Percentiles rank a stretch among this genome's conserved stretches.
phyloP scores from a whole-genome alignment of 2,797 vertebrate species.

The Sebastiscus albofasciatus region DNA sequence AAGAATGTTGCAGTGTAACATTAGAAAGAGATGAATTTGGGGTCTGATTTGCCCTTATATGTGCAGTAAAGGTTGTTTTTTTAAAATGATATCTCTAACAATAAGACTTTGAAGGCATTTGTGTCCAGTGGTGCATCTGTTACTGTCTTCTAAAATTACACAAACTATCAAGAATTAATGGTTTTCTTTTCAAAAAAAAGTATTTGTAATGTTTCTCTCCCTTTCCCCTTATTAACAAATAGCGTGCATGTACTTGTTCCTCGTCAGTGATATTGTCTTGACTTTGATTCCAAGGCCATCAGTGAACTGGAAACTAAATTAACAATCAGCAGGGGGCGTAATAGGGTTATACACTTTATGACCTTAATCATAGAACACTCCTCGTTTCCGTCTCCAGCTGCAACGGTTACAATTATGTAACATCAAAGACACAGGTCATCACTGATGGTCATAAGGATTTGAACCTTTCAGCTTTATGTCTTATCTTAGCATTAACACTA shows the following conservation, averaged over 20 bases:
- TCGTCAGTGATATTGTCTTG: slow-evolving; percentile 55
- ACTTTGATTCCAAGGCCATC: slow-evolving; percentile 65
- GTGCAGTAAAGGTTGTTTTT: neutral
- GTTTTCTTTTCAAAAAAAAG: neutral
- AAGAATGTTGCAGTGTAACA: slow-evolving; percentile 23
- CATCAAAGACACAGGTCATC: slow-evolving; percentile 39
- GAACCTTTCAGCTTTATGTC: neutral
- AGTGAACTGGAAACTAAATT: slow-evolving; percentile 62
- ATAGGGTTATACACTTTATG: slow-evolving; percentile 70
- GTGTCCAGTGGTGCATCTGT: neutral
- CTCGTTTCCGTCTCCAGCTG: slow-evolving; percentile 42
- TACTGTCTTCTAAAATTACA: neutral
- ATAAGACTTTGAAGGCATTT: neutral
- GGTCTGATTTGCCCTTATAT: neutral
- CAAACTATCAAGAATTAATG: neutral
- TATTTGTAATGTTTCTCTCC: neutral
- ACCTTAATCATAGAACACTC: slow-evolving; percentile 72
- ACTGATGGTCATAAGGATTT: slow-evolving; percentile 11
- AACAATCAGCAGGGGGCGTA: slow-evolving; percentile 69
- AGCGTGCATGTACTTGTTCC: slow-evolving; percentile 24
- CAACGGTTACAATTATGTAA: slow-evolving; percentile 44
- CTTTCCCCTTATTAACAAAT: slow-evolving; percentile 20
- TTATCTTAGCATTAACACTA: neutral
- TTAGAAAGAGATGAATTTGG: neutral
- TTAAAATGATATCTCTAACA: neutral